Evolutionary conservation across 2,113 vertebrate genomes (phyloP).

Genomic region (Pitta sordida): DNA sequence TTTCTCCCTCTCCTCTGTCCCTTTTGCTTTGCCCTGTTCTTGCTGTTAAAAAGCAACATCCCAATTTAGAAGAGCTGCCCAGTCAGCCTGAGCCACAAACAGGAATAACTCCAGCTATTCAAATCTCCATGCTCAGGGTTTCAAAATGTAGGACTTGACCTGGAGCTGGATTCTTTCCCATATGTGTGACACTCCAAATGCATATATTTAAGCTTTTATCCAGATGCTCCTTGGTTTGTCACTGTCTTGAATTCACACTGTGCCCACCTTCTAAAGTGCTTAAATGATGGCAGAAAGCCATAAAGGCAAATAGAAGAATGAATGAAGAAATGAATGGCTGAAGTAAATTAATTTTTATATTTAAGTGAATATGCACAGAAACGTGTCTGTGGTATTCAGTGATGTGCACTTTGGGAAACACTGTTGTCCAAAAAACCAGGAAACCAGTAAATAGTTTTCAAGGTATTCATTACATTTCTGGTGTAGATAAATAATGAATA

Average conservation of each 20-base stretch:
- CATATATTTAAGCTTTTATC: background rate
- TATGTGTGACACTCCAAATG: background rate
- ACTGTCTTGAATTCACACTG: background rate
- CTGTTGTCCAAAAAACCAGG: background rate
- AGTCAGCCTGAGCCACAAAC: background rate
- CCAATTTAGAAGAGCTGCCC: background rate
- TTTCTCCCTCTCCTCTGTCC: background rate
- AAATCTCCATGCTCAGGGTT: background rate
- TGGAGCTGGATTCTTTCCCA: background rate
- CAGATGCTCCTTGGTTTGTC: background rate
- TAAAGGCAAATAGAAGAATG: background rate
- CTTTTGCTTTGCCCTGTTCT: background rate
- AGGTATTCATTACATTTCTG: conserved; percentile 11
- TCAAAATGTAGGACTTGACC: background rate
- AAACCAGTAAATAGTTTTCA: conserved; percentile 29
- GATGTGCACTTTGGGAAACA: background rate
- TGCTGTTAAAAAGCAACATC: background rate
- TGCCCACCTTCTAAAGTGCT: background rate
- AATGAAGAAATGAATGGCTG: background rate
- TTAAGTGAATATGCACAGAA: background rate
- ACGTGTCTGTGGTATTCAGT: background rate
- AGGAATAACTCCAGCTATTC: background rate
- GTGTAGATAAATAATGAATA: conserved; percentile 25
- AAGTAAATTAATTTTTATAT: background rate
- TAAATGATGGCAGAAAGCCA: background rate